phyloP scores from a whole-genome alignment of 2,888 invertebrate species.

The Craniophora ligustri region DNA sequence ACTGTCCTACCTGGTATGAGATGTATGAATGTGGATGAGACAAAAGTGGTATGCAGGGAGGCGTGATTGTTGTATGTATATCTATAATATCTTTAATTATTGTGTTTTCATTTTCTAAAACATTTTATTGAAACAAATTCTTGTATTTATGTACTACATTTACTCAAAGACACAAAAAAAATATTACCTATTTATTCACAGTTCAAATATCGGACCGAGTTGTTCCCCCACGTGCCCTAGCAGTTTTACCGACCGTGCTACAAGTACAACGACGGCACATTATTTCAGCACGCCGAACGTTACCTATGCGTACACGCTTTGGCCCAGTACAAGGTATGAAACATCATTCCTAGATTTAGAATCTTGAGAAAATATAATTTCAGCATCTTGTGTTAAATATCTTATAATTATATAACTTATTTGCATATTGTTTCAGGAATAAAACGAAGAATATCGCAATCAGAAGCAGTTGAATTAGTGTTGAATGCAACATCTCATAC shows the following conservation, averaged over 20 bases:
- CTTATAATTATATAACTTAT: neutral
- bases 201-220: constrained; percentile 90
- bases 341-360: too few species aligned
- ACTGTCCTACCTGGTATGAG: too few species aligned
- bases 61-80: too few species aligned
- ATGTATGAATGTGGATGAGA: too few species aligned
- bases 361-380: neutral
- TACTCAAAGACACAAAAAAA: neutral
- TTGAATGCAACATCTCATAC: constrained; percentile 46
- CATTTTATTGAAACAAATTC: too few species aligned
- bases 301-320: constrained; percentile 92
- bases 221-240: constrained; percentile 92
- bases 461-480: constrained; percentile 55
- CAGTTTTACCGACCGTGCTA: constrained; percentile 92
- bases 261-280: constrained; percentile 83
- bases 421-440: constrained; percentile 57
- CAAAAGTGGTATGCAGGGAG: too few species aligned
- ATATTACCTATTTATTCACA: constrained; percentile 44
- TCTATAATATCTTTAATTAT: too few species aligned
- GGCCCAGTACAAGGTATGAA: constrained; percentile 90
- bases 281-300: constrained; percentile 91
- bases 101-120: too few species aligned
- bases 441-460: constrained; percentile 42
- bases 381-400: neutral
- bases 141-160: neutral